These are phyloP conservation scores for Chrysotoxum bicinctum DNA, from an alignment of 2,888 invertebrate genomes.

Conservation along the genomic window DNA sequence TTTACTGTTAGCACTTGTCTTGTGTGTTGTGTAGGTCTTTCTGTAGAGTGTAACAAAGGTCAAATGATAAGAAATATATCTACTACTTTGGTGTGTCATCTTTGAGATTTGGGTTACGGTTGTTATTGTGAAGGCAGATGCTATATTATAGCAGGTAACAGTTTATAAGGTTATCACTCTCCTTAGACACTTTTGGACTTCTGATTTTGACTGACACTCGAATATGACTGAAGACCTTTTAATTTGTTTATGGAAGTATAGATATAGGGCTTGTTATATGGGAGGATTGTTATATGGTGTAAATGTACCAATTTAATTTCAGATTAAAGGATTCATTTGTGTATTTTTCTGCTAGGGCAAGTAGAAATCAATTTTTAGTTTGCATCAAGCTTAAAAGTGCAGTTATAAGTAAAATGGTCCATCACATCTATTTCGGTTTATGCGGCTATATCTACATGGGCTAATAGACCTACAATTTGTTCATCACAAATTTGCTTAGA, in stretches of 20 bases:
- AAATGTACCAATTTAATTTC: not conserved
- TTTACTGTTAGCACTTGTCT: constrained; percentile 1
- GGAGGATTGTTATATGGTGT: not conserved
- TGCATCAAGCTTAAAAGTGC: too few relatives aligned
- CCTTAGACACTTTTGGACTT: not conserved
- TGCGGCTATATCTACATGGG: too few relatives aligned
- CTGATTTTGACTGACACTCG: not conserved
- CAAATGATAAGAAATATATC: constrained; percentile 25
- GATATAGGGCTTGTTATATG: not conserved
- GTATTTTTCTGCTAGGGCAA: too few relatives aligned
- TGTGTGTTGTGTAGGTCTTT: not conserved
- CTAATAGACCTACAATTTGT: too few relatives aligned
- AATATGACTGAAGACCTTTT: not conserved
- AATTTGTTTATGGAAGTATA: not conserved
- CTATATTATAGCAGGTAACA: not conserved
- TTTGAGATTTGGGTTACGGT: not conserved
- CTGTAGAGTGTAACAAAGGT: constrained; percentile 4
- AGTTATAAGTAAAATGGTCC: too few relatives aligned
- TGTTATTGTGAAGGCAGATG: not conserved
- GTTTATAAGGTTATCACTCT: constrained; percentile 21
- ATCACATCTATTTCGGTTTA: too few relatives aligned
- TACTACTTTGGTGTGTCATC: constrained; percentile 12
- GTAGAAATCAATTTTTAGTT: too few relatives aligned
- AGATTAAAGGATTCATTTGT: too few relatives aligned
- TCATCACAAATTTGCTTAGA: too few relatives aligned